Evolutionary conservation across 2,113 vertebrate genomes (phyloP).

Genomic region (Nematolebias whitei): DNA sequence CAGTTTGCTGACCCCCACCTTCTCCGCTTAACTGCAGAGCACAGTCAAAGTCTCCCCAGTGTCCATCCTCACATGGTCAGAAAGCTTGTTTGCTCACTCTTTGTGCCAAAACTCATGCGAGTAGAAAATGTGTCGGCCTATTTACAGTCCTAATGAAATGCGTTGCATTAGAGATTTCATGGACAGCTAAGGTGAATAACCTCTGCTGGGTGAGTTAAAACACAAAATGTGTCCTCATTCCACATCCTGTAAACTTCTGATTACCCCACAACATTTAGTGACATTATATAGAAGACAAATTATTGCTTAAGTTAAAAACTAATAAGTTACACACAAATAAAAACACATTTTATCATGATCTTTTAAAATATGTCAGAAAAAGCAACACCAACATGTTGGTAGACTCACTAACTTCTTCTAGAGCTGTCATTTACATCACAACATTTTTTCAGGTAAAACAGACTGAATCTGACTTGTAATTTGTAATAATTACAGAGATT

Average conservation of each 20-base stretch:
- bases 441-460: too few species aligned
- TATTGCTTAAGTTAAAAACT: too few species aligned
- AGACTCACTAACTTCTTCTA: too few species aligned
- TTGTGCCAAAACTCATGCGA: constrained; percentile 12
- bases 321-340: not conserved
- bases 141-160: constrained; percentile 3
- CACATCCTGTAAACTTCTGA: constrained; percentile 1
- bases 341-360: too few species aligned
- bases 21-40: not conserved
- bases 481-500: too few species aligned
- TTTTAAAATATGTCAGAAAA: too few species aligned
- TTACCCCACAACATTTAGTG: not conserved
- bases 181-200: not conserved
- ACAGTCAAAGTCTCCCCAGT: constrained; percentile 11
- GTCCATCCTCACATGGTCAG: not conserved
- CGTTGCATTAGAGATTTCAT: not conserved
- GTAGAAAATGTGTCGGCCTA: not conserved
- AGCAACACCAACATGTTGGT: too few species aligned
- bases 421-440: too few species aligned
- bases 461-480: too few species aligned
- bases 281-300: too few species aligned
- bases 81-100: constrained; percentile 9
- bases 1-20: not conserved
- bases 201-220: constrained; percentile 9
- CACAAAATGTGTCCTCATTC: not conserved